A percentile compares a stretch with the other conserved stretches of the same genome.
These are phyloP conservation scores for Henricia sp. DNA, from an alignment of 53 echinoderm and acorn worm species.

Conservation along the genomic window DNA sequence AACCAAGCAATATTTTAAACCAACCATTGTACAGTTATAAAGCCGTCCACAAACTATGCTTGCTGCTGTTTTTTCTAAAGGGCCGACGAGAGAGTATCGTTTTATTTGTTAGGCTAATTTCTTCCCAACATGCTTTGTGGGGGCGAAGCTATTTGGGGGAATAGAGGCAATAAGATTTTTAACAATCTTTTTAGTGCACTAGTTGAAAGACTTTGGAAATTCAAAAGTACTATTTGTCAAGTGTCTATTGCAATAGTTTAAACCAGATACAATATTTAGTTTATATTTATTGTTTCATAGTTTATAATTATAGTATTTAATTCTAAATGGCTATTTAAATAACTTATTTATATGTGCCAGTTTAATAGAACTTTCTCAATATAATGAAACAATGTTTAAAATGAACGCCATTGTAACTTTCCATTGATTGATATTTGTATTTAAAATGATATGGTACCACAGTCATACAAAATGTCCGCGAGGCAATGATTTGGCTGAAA, in stretches of 20 bases:
- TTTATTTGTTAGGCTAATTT: constrained; percentile 17
- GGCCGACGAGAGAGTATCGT: neutral
- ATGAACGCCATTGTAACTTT: too few species aligned
- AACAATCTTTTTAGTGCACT: constrained; percentile 5
- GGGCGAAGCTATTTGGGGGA: constrained; percentile 52
- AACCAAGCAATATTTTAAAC: neutral
- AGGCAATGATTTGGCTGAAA: constrained; percentile 50
- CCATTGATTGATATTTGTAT: constrained; percentile 35
- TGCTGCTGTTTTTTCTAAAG: neutral
- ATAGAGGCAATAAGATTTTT: constrained; percentile 16
- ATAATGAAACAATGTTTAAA: too few species aligned
- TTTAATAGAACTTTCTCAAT: neutral
- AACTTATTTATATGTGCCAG: constrained; percentile 48
- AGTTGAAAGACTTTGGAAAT: constrained; percentile 28
- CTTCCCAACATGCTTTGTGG: constrained; percentile 51
- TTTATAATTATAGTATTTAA: constrained; percentile 39
- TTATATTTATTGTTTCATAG: constrained; percentile 59
- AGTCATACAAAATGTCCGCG: constrained; percentile 26
- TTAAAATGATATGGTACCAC: constrained; percentile 32
- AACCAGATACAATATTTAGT: constrained; percentile 25
- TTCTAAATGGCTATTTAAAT: constrained; percentile 11
- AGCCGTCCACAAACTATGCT: neutral
- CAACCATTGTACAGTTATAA: constrained; percentile 9
- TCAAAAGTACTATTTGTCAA: neutral
- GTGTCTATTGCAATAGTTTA: constrained; percentile 57